Evolutionary conservation across 23 tunicate genomes (phyloP).

Genomic region (Ascidia mentula): DNA sequence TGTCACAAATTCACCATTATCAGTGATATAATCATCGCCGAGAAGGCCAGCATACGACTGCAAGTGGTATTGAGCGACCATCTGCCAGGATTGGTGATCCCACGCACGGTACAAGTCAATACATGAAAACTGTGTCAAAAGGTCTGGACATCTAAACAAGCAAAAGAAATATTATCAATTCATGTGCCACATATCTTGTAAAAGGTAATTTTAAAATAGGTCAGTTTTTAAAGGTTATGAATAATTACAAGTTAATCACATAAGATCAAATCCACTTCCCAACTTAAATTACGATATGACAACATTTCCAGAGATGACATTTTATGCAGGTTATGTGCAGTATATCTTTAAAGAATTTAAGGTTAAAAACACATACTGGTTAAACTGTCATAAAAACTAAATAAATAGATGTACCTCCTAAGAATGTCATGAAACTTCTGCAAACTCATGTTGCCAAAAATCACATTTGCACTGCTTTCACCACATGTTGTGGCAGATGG

Average conservation of each 20-base stretch:
- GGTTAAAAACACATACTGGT: not conserved
- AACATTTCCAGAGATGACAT: too few relatives aligned
- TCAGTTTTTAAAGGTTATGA: too few relatives aligned
- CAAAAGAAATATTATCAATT: too few relatives aligned
- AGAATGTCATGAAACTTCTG: conserved; percentile 27
- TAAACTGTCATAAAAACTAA: not conserved
- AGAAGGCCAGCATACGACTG: not conserved
- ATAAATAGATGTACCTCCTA: conserved; percentile 37
- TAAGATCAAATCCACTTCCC: too few relatives aligned
- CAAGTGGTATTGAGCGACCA: conserved; percentile 58
- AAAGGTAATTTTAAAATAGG: too few relatives aligned
- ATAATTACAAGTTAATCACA: too few relatives aligned
- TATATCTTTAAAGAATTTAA: too few relatives aligned
- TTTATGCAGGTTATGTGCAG: too few relatives aligned
- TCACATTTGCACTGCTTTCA: conserved; percentile 14
- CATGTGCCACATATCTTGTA: too few relatives aligned
- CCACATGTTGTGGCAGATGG: conserved; percentile 2
- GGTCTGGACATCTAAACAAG: conserved; percentile 60
- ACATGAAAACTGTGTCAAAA: conserved; percentile 58
- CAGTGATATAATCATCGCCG: not conserved
- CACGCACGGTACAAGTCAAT: conserved; percentile 67
- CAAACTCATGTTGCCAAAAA: conserved; percentile 37
- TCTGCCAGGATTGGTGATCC: conserved; percentile 65
- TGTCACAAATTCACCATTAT: not conserved
- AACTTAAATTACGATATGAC: too few relatives aligned